Base-by-base conservation (phyloP, 1,140 invertebrate genomes). In the Drosophila varians region DNA sequence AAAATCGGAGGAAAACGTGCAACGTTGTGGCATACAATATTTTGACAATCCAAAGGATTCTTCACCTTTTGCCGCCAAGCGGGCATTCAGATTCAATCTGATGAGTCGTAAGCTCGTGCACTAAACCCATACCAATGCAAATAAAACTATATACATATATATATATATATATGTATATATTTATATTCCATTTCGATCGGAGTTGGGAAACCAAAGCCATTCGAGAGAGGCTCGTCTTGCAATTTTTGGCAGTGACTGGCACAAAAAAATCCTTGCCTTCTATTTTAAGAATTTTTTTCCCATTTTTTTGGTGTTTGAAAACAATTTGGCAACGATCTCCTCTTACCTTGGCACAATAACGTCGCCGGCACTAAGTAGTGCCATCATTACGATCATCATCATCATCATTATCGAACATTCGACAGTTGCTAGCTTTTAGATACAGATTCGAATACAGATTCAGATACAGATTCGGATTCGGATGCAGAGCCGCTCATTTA, bases 41-140 rank as follows among this genome's bases (percentile, higher is more conserved):
- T 86, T 86, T 86, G 80, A 86, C 80, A 86, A 86, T 80, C 78
- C 80, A 80, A 86, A 86, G 80, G 80, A 86, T 86, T 86, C 82
- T 86, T 86, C 58, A 86, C 82, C 80, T 86, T 84, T 86, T 77
- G 78, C 64, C 62, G 62, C 60, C 47, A 65, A 65, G 38, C 61
- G 62, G 46, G 61, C 60, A 36, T 47, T 42, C 26, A 26, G 31
- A 14, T 18, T 31, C 34, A 12, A 52, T 38, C 36, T 38, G 36
- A 38, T n/a, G 34, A 16, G 34, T n/a, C 21, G 52, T 6, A 8
- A 26, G 61, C 69, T 64, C 61, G 60, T 71, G 68, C 43, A 47
- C 43, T 16, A 21, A 28, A 40, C 51, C 18, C 2, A 7, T 31
- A 31, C 28, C 1, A 31, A 1, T 31, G 4, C 5, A 19, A n/a